phyloP scores from a whole-genome alignment of 37 sponge, comb jelly and placozoan species.

The Axinella damicornis region DNA sequence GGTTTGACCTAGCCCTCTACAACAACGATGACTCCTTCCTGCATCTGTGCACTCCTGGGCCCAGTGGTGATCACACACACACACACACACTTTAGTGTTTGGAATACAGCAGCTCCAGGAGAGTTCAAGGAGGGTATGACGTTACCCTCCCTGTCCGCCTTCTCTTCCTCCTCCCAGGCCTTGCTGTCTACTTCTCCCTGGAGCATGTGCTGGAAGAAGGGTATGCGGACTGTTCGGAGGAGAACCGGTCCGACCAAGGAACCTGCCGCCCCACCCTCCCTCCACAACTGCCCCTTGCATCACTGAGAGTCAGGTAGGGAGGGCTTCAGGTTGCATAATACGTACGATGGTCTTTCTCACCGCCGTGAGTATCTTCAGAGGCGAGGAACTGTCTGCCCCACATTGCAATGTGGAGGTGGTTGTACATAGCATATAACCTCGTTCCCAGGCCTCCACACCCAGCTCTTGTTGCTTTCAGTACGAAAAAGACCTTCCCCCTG shows the following conservation, averaged over 20 bases:
- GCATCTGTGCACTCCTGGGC: conserved; percentile 34
- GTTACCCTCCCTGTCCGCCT: neutral
- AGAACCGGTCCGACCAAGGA: conserved; percentile 3
- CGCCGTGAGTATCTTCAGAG: neutral
- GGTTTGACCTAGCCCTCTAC: neutral
- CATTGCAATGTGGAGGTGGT: no score
- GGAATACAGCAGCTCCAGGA: no score
- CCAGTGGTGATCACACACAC: conserved; percentile 7
- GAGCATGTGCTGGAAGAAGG: neutral
- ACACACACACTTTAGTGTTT: no score
- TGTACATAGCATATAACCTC: no score
- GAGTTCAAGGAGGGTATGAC: no score
- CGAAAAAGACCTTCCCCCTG: no score
- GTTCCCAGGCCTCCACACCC: no score
- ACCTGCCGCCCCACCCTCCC: neutral
- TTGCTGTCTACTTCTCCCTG: conserved; percentile 27
- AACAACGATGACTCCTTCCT: conserved; percentile 8
- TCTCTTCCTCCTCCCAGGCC: neutral
- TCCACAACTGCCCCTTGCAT: neutral
- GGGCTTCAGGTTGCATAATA: no score
- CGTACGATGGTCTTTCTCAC: neutral
- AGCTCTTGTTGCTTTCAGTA: no score
- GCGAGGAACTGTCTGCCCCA: neutral
- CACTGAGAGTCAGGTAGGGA: no score
- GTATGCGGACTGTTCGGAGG: neutral